Percentiles rank a stretch among this genome's conserved stretches.
phyloP scores from a whole-genome alignment of 2,797 vertebrate species.

The Phalloptychus januarius region DNA sequence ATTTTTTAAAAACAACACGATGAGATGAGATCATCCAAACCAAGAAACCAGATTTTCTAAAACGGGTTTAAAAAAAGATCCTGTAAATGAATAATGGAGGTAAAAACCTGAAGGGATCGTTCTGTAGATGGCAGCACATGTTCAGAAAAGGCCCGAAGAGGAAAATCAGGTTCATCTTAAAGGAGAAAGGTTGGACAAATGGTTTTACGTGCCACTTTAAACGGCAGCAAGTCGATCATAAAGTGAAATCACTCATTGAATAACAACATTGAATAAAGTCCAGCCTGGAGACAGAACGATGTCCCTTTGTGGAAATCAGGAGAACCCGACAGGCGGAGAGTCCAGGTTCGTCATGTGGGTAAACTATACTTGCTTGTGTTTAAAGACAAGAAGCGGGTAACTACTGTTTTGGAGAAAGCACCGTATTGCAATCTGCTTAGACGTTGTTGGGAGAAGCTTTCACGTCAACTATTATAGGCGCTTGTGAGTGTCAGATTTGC shows the following conservation, averaged over 20 bases:
- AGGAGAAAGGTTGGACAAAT: too few relatives aligned
- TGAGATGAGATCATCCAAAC: neutral
- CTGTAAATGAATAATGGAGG: neutral
- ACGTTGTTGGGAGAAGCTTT: slow-evolving; percentile 28
- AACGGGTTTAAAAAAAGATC: neutral
- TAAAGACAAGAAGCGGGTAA: slow-evolving; percentile 1
- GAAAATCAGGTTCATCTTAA: neutral
- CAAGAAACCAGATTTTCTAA: neutral
- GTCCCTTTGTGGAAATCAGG: neutral
- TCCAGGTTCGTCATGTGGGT: neutral
- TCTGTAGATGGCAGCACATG: slow-evolving; percentile 44
- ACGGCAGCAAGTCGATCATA: neutral
- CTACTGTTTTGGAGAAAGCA: slow-evolving; percentile 16
- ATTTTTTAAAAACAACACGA: too few relatives aligned
- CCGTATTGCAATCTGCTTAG: slow-evolving; percentile 11
- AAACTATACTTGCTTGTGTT: neutral
- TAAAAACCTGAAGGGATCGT: neutral
- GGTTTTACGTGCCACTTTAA: neutral
- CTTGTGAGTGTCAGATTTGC: slow-evolving; percentile 17
- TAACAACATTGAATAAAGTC: neutral
- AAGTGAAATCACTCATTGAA: neutral
- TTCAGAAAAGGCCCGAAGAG: neutral
- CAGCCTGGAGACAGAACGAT: neutral
- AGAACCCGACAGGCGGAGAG: neutral
- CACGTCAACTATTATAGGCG: neutral